Evolutionary conservation across 2,113 vertebrate species (phyloP), one percentile per base, ranked within the genome.

Genomic region (Pituophis catenifer): DNA sequence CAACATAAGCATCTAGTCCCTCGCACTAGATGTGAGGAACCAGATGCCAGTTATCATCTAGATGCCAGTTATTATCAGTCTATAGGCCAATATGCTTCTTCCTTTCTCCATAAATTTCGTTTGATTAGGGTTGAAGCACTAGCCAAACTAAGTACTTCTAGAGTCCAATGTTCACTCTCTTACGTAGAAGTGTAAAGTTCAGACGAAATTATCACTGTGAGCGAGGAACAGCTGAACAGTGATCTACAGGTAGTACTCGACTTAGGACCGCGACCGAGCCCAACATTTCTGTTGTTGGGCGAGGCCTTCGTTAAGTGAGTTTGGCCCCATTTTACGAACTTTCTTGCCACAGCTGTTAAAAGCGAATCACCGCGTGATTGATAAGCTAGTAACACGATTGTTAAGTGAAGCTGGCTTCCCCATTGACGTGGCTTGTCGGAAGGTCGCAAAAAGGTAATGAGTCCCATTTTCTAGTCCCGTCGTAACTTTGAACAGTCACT

Each of bases 1-100:
- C 58, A 95, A 92, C 17, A 94, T 96, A 96, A 90, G 88, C 92
- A 94, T 95, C 95, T 95, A 88, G 93, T 94, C 93, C 94, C 94
- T 95, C 88, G 0, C 85, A 59, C 6, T 48, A 44, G 38, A 44
- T 44, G 38, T 44, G 38, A 44, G 38, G 38, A 2, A 44, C 38
- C 38, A 44, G 38, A 44, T 88, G 55, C 94, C 53, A 95, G 93
- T 91, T 59, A 59, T 93, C 81, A 93, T 89, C 38, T 38, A 38
- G 38, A 38, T 88, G 55, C 94, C 53, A 95, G 93, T 91, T 62
- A 62, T 93, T 81, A 93, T 87, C 44, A 3, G 44, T 48, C 44
- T 48, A 48, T 48, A 48, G 75, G 89, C 58, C 88, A 91, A 90
- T 2, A 54, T 92, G 33, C n/a, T 65, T 91, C 54, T 89, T 88